phyloP scores from a whole-genome alignment of 2,113 vertebrate species.

The Halichoeres trimaculatus region DNA sequence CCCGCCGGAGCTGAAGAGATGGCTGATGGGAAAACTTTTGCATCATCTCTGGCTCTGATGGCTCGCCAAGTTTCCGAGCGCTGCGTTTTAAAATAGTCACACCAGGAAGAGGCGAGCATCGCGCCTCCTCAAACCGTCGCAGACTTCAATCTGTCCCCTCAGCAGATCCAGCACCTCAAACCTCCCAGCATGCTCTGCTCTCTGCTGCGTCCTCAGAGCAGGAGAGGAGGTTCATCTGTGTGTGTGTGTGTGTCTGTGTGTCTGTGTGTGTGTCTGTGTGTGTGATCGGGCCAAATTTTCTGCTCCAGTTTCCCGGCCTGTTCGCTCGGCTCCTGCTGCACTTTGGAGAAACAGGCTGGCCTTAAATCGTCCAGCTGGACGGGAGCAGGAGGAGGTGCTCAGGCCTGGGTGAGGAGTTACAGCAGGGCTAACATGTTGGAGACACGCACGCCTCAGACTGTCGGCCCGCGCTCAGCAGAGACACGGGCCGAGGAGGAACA shows the following conservation, averaged over 20 bases:
- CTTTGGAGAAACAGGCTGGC: slow-evolving; percentile 44
- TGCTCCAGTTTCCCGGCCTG: slow-evolving; percentile 77
- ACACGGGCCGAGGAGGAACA: no score
- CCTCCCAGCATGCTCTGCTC: slow-evolving; percentile 60
- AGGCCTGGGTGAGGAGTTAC: slow-evolving; percentile 19
- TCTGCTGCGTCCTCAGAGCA: slow-evolving; percentile 27
- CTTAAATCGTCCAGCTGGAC: slow-evolving; percentile 57
- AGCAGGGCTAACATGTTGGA: slow-evolving; percentile 4
- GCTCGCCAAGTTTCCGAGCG: background rate
- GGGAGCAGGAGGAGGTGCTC: slow-evolving; percentile 35
- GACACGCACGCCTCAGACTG: background rate
- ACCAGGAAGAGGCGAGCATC: background rate
- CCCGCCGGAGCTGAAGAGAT: background rate
- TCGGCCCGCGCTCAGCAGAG: background rate
- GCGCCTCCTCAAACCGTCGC: background rate
- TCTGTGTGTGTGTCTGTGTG: slow-evolving; percentile 28
- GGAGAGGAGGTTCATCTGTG: background rate
- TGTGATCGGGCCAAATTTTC: slow-evolving; percentile 78
- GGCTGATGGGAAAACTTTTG: background rate
- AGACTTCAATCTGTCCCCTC: slow-evolving; percentile 26
- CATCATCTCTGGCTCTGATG: slow-evolving; percentile 29
- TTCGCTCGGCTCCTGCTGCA: slow-evolving; percentile 47
- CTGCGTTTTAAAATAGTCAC: slow-evolving; percentile 16
- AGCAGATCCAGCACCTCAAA: slow-evolving; percentile 3
- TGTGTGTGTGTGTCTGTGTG: slow-evolving; percentile 19